Evolutionary conservation across 2,888 invertebrate species (phyloP).

Genomic region (Agriopis marginaria): DNA sequence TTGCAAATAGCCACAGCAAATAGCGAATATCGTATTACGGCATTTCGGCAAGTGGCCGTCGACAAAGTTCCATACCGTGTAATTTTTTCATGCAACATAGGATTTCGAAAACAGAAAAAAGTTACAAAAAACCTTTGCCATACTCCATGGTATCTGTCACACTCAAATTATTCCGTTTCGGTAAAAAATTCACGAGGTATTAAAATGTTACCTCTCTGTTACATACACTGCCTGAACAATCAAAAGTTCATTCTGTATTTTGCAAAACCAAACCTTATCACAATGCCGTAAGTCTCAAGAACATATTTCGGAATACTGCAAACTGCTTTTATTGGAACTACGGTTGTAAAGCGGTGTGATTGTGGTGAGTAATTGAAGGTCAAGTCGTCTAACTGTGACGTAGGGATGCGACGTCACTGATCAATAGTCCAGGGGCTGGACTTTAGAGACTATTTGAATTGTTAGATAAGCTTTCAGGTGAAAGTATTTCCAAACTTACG

Average conservation of each 20-base stretch:
- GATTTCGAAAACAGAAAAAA: too few relatives aligned
- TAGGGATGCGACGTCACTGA: constrained; percentile 22
- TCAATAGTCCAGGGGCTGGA: constrained; percentile 1
- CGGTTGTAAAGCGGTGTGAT: constrained; percentile 33
- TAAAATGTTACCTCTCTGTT: constrained; percentile 9
- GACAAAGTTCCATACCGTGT: too few relatives aligned
- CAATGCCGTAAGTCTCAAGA: constrained; percentile 11
- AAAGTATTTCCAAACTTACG: too few relatives aligned
- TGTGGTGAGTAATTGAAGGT: constrained; percentile 37
- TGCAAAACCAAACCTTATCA: constrained; percentile 24
- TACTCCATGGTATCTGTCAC: too few relatives aligned
- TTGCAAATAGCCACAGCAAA: too few relatives aligned
- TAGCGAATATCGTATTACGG: too few relatives aligned
- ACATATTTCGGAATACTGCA: constrained; percentile 8
- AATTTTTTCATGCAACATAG: too few relatives aligned
- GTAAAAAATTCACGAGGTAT: too few relatives aligned
- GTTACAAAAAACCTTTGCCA: too few relatives aligned
- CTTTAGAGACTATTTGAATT: not conserved
- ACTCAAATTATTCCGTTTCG: too few relatives aligned
- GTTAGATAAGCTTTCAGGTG: not conserved
- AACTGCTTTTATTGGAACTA: constrained; percentile 28
- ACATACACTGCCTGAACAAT: constrained; percentile 3
- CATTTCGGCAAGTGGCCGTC: too few relatives aligned
- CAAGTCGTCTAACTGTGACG: constrained; percentile 31
- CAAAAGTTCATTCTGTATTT: not conserved